Evolutionary conservation across 2,888 invertebrate genomes (phyloP).

Genomic region (Ptilodon capucinus): DNA sequence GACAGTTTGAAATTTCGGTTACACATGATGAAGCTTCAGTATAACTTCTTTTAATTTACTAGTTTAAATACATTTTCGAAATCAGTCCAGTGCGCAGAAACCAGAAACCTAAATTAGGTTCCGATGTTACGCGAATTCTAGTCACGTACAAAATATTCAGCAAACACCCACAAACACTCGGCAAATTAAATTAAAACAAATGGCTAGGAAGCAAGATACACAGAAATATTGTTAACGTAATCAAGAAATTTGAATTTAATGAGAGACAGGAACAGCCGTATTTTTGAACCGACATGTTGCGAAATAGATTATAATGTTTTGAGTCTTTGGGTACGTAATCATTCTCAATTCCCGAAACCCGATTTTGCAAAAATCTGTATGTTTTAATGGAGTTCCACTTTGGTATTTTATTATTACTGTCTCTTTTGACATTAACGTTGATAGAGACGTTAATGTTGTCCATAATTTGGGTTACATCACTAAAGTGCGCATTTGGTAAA

Average conservation of each 20-base stretch:
- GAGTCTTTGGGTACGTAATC: not conserved
- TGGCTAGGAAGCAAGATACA: slow-evolving; percentile 6
- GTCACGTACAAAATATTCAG: slow-evolving; percentile 6
- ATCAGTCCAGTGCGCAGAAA: not conserved
- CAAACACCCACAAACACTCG: not conserved
- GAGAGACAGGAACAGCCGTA: slow-evolving; percentile 32
- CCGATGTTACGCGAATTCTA: slow-evolving; percentile 10
- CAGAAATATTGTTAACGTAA: not conserved
- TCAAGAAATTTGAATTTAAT: slow-evolving; percentile 13
- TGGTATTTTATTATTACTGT: not conserved
- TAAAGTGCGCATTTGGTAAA: not conserved
- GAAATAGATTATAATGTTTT: slow-evolving; percentile 1
- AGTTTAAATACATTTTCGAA: not conserved
- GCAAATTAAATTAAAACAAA: slow-evolving; percentile 13
- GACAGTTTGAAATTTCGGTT: too few relatives aligned
- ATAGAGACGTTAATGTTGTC: not conserved
- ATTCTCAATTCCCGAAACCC: slow-evolving; percentile 7
- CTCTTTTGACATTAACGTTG: not conserved
- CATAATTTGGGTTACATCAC: not conserved
- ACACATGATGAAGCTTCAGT: too few relatives aligned
- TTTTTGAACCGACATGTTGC: slow-evolving; percentile 25
- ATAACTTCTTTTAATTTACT: not conserved
- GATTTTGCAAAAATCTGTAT: not conserved
- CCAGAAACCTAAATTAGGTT: not conserved
- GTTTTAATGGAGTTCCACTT: not conserved